Evolutionary conservation across 2,888 invertebrate genomes (phyloP).

Genomic region (Phengaris arion): DNA sequence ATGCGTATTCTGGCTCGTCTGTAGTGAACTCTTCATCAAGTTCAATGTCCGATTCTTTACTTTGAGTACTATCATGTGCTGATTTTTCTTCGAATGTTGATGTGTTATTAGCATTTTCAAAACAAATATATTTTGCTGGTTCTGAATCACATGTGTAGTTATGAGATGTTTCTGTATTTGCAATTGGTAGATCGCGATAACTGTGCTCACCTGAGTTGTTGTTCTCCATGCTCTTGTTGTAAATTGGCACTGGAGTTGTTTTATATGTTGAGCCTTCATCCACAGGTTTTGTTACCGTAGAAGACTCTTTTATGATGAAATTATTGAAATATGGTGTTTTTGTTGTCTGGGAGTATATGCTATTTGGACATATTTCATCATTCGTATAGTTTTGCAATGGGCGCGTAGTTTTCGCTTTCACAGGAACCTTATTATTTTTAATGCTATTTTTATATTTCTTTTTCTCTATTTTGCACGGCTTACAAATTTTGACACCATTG

Average conservation of each 20-base stretch:
- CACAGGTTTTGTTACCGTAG: not conserved
- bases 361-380: not conserved
- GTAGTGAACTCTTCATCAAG: conserved; percentile 30
- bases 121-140: not conserved
- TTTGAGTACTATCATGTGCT: not conserved
- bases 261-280: not conserved
- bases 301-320: not conserved
- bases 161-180: not conserved
- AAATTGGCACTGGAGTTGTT: not conserved
- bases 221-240: not conserved
- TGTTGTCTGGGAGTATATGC: not conserved
- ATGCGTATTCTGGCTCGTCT: conserved; percentile 26
- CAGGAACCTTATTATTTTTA: not conserved
- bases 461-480: not conserved
- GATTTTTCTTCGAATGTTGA: not conserved
- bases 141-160: not conserved
- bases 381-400: not conserved
- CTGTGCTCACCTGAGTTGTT: not conserved
- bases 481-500: not conserved
- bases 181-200: not conserved
- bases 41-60: not conserved
- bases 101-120: not conserved
- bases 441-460: not conserved
- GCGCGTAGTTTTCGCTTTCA: not conserved
- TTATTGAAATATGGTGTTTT: not conserved